Evolutionary conservation across 2,888 invertebrate species (phyloP).

Genomic region (Aphodius sticticus): DNA sequence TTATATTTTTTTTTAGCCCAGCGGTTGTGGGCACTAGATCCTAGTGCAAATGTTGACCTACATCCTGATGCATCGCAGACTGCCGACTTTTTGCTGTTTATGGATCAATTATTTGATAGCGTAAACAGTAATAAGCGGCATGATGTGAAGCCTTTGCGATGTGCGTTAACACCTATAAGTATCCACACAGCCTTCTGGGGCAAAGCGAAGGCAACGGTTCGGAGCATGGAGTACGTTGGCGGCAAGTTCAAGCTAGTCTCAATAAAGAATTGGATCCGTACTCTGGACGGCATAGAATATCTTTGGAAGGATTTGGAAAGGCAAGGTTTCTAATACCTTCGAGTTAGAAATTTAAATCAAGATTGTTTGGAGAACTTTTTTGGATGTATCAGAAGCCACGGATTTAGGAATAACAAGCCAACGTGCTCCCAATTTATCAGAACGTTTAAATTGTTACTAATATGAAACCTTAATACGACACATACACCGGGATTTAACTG

Average conservation of each 20-base stretch:
- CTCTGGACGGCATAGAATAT: neutral
- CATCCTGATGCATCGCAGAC: neutral
- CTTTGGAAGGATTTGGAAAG: neutral
- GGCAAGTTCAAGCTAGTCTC: neutral
- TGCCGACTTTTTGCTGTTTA: neutral
- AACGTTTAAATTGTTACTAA: neutral
- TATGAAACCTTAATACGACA: neutral
- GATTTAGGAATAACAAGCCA: conserved; percentile 10
- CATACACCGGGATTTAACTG: neutral
- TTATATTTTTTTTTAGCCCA: neutral
- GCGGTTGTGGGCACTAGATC: neutral
- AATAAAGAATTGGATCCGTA: neutral
- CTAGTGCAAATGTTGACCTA: neutral
- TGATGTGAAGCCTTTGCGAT: conserved; percentile 8
- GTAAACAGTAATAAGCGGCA: neutral
- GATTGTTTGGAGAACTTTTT: conserved; percentile 10
- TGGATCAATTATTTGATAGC: conserved; percentile 12
- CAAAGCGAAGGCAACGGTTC: neutral
- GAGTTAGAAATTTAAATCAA: neutral
- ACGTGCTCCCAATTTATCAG: conserved; percentile 7
- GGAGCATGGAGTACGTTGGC: neutral
- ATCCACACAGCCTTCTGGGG: neutral
- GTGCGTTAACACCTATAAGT: neutral
- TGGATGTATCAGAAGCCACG: neutral
- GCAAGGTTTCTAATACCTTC: neutral